These are phyloP conservation scores for Menura novaehollandiae DNA, from an alignment of 2,113 vertebrate genomes.

Conservation along the genomic window DNA sequence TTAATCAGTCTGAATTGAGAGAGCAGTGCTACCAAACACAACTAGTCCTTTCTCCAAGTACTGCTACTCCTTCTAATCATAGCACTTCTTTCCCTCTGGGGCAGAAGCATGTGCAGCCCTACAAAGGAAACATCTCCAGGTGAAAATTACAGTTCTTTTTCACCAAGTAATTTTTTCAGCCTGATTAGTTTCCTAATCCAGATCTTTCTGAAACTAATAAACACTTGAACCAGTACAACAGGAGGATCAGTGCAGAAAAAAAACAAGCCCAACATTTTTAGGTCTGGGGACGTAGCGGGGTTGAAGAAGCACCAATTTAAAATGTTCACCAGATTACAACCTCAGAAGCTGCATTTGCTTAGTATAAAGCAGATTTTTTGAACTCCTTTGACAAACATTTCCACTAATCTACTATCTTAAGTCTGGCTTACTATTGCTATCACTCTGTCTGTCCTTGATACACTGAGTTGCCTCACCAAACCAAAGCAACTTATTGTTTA, in stretches of 20 bases:
- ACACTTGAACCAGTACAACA: not conserved
- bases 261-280: not conserved
- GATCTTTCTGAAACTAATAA: not conserved
- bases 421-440: not conserved
- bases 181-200: not conserved
- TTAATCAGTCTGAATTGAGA: not conserved
- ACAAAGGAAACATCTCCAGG: not conserved
- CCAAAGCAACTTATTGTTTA: not conserved
- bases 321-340: not conserved
- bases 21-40: not conserved
- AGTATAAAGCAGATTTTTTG: not conserved
- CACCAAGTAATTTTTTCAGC: not conserved
- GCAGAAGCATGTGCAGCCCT: not conserved
- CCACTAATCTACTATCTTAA: not conserved
- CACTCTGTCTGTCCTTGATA: not conserved
- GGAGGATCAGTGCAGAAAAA: not conserved
- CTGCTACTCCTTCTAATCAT: not conserved
- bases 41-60: not conserved
- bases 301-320: not conserved
- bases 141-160: not conserved
- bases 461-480: not conserved
- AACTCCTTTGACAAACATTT: not conserved
- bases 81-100: not conserved
- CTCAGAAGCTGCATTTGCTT: not conserved
- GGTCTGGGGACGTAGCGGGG: not conserved